Evolutionary conservation across 2,113 vertebrate genomes (phyloP).

Genomic region (Lontra canadensis): DNA sequence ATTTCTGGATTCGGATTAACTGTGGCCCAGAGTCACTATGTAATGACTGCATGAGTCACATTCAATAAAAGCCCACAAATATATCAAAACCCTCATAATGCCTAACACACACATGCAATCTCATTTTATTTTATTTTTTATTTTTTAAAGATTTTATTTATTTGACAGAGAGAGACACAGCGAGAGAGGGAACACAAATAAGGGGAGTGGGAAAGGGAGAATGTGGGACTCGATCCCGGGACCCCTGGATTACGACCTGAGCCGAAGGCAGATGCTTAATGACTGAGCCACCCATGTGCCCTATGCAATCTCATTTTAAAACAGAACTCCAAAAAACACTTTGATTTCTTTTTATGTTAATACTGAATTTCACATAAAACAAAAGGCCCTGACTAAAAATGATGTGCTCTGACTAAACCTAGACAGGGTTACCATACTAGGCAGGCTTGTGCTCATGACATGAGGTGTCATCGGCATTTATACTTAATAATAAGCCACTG

Average conservation of each 20-base stretch:
- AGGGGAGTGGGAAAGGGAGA: no score
- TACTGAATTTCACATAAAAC: background rate
- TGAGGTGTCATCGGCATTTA: conserved; percentile 55
- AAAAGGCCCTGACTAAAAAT: background rate
- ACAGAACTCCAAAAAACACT: background rate
- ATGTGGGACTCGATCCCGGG: no score
- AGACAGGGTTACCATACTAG: background rate
- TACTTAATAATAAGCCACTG: background rate
- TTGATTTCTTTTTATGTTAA: background rate
- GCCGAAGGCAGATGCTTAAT: no score
- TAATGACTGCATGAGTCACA: background rate
- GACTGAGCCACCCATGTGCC: no score
- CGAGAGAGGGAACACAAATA: no score
- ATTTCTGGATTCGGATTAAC: background rate
- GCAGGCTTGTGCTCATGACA: background rate
- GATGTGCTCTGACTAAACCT: background rate
- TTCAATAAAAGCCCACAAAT: background rate
- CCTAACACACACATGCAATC: background rate
- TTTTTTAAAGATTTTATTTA: no score
- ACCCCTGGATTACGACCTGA: no score
- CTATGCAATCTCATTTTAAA: background rate
- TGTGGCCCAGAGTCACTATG: background rate
- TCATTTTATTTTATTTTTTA: background rate
- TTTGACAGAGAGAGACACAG: no score
- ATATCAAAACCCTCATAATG: background rate